Evolutionary conservation across 92 coral and sea anemone genomes (phyloP).

Genomic region (Zoanthus gigantus): DNA sequence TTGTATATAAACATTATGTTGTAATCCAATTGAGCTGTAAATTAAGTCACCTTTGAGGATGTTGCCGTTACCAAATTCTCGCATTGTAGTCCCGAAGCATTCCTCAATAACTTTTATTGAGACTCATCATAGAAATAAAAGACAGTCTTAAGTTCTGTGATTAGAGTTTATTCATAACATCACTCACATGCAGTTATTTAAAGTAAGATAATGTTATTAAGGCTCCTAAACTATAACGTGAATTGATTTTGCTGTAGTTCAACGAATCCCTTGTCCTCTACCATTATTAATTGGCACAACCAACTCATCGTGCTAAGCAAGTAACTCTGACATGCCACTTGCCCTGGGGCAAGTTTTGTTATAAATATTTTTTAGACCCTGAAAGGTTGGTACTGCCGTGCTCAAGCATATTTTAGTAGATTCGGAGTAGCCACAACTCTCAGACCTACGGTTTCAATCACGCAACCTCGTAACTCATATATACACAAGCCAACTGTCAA

Average conservation of each 20-base stretch:
- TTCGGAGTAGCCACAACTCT: conserved; percentile 34
- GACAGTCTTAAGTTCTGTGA: not conserved
- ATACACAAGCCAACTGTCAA: conserved; percentile 36
- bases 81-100: not conserved
- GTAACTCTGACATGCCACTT: conserved; percentile 32
- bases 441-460: conserved; percentile 38
- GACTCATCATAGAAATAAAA: conserved; percentile 6
- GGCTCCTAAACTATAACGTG: conserved; percentile 25
- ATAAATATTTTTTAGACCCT: not conserved
- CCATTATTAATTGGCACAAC: not conserved
- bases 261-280: conserved; percentile 47
- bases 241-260: conserved; percentile 42
- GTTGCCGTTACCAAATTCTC: conserved; percentile 15
- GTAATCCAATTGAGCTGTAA: conserved; percentile 7
- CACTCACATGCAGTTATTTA: too few relatives aligned
- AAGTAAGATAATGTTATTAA: not conserved
- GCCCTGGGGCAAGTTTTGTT: not conserved
- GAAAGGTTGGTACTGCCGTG: conserved; percentile 35
- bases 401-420: conserved; percentile 44
- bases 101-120: not conserved
- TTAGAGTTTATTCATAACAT: not conserved
- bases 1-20: conserved; percentile 15
- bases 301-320: not conserved
- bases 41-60: conserved; percentile 20
- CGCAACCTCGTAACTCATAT: conserved; percentile 30